Evolutionary conservation across 2,797 vertebrate species (phyloP).

Genomic region (Helicolenus hilgendorfi): DNA sequence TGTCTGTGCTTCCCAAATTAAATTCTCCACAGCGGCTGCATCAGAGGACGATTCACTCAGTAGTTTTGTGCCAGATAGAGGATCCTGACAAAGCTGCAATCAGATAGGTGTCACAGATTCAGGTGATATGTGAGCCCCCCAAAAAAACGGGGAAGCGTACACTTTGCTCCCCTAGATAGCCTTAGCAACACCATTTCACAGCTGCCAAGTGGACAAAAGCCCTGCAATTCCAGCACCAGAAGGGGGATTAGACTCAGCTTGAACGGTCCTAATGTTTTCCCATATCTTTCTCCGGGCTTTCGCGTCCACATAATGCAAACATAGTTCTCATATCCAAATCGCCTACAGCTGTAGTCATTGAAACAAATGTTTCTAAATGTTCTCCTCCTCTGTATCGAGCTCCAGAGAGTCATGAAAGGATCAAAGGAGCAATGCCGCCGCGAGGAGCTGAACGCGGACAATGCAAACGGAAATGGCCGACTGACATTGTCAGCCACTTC

Average conservation of each 20-base stretch:
- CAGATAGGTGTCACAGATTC: conserved; percentile 63
- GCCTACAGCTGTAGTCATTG: conserved; percentile 25
- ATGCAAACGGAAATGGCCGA: conserved; percentile 49
- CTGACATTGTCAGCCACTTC: conserved; percentile 75
- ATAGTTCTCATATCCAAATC: conserved; percentile 45
- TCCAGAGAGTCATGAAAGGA: conserved; percentile 56
- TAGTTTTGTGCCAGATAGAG: conserved; percentile 62
- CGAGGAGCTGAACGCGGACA: conserved; percentile 23
- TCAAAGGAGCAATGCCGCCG: conserved; percentile 57
- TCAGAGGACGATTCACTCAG: conserved; percentile 63
- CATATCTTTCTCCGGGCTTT: conserved; percentile 12
- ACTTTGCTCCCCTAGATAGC: conserved; percentile 22
- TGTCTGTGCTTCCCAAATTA: conserved; percentile 79
- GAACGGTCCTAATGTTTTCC: conserved; percentile 17
- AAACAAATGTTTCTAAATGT: conserved; percentile 45
- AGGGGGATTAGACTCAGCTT: conserved; percentile 1
- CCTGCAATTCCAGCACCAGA: neutral
- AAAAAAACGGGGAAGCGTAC: neutral
- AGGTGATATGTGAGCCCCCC: conserved; percentile 66
- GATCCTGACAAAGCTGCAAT: conserved; percentile 69
- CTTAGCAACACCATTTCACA: conserved; percentile 36
- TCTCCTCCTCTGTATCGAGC: conserved; percentile 33
- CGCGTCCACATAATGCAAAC: conserved; percentile 39
- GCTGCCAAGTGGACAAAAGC: conserved; percentile 45
- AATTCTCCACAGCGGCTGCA: conserved; percentile 79